Base-by-base conservation (phyloP, 2,113 vertebrate genomes). In the Trachemys scripta region DNA sequence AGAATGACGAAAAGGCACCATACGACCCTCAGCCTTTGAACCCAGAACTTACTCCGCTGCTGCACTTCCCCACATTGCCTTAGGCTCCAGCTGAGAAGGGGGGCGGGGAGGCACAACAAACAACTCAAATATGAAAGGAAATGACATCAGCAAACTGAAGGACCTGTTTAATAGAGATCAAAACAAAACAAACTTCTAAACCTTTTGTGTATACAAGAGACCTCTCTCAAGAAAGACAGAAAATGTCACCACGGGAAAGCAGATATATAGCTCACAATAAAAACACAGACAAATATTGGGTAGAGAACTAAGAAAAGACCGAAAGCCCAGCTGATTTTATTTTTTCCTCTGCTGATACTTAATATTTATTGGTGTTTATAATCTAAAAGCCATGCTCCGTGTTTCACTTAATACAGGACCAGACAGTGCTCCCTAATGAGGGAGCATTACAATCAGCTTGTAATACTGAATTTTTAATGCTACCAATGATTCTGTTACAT, bases 391-490 rank as follows among this genome's bases (percentile, higher is more conserved):
- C 96, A 95, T 87, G 87, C 89, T 97, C 97, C 14, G 87, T 82
- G 96, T 97, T 95, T 97, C 93, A 90, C 97, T 97, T 97, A 87
- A 97, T 86, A 97, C 98, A 93, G 98, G 98, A 96, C 98, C 97
- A 98, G 98, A 98, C 98, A 98, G 97, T n/a, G 97, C 96, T 97
- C 96, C 97, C 98, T 98, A 98, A 98, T 98, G 98, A 98, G 98
- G 98, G 97, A 97, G 98, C 97, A 98, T 98, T 98, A 98, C 98
- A 98, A 98, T 98, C 98, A 98, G 98, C 98, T 99, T 98, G 98
- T 97, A 98, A 98, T 98, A 96, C 98, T 98, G 98, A 98, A 98
- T 98, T 98, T 98, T 98, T 98, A 98, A 98, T 98, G 98, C 96
- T 96, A 96, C 97, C 94, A 94, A 98, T 97, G 96, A 98, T 98